These are phyloP conservation scores for Tipula vernalis DNA, from an alignment of 2,888 invertebrate genomes.

Conservation along the genomic window DNA sequence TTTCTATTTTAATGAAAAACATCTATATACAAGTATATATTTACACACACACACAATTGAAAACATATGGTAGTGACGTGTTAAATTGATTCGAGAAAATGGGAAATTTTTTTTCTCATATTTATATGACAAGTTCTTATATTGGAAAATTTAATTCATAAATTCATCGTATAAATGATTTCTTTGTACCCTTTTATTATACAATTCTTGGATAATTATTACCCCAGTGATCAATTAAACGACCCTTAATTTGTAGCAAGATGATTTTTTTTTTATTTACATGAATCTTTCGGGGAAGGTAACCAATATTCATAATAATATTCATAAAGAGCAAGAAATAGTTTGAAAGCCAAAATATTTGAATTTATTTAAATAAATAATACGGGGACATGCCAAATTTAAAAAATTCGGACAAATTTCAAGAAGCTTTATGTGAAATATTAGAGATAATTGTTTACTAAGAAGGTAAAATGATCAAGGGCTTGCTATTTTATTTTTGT, in stretches of 20 bases:
- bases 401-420: too few species aligned
- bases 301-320: background rate
- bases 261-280: background rate
- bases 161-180: background rate
- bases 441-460: too few species aligned
- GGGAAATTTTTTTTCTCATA: background rate
- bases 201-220: background rate
- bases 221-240: background rate
- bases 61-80: background rate
- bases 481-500: too few species aligned
- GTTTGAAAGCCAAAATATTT: background rate
- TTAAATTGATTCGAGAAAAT: background rate
- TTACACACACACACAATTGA: background rate
- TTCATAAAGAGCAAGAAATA: background rate
- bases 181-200: background rate
- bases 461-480: too few species aligned
- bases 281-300: background rate
- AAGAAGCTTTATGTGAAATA: too few species aligned
- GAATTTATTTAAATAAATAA: too few species aligned
- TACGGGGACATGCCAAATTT: too few species aligned
- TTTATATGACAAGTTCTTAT: background rate
- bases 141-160: background rate
- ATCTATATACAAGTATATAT: background rate
- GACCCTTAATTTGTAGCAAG: background rate
- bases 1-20: background rate